phyloP scores from a whole-genome alignment of 1,140 invertebrate species.

The Trachymyrmex cornetzi region DNA sequence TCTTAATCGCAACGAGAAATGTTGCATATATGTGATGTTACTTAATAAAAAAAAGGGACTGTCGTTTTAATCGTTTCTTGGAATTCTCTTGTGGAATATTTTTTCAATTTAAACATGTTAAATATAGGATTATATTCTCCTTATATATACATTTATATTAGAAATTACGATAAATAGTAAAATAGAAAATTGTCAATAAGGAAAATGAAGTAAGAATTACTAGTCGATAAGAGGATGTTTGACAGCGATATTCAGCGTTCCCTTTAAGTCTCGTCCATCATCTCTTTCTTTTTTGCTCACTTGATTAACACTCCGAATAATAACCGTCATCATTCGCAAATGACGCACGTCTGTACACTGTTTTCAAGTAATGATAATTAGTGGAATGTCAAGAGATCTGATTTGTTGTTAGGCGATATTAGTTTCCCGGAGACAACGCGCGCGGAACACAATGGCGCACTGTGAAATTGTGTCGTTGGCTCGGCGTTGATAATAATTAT shows the following conservation, averaged over 20 bases:
- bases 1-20: slow-evolving; percentile 14
- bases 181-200: slow-evolving; percentile 3
- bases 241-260: neutral
- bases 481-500: slow-evolving; percentile 63
- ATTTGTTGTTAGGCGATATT: slow-evolving; percentile 46
- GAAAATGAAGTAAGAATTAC: neutral
- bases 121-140: neutral
- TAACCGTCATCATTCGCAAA: slow-evolving; percentile 36
- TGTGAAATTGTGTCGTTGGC: slow-evolving; percentile 37
- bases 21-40: neutral
- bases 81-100: neutral
- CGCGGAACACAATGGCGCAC: slow-evolving; percentile 37
- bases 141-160: neutral
- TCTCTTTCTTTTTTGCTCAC: neutral
- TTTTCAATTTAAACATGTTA: neutral
- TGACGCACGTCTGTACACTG: slow-evolving; percentile 33
- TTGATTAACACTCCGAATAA: slow-evolving; percentile 12
- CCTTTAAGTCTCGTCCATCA: slow-evolving; percentile 17
- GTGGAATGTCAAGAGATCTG: slow-evolving; percentile 54
- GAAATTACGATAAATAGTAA: neutral
- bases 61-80: neutral
- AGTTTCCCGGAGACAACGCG: slow-evolving; percentile 26
- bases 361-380: slow-evolving; percentile 55
- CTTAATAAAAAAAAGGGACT: neutral
- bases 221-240: neutral